Base-by-base conservation (phyloP, 2,797 vertebrate genomes). In the Parotocinclus haroldoi region DNA sequence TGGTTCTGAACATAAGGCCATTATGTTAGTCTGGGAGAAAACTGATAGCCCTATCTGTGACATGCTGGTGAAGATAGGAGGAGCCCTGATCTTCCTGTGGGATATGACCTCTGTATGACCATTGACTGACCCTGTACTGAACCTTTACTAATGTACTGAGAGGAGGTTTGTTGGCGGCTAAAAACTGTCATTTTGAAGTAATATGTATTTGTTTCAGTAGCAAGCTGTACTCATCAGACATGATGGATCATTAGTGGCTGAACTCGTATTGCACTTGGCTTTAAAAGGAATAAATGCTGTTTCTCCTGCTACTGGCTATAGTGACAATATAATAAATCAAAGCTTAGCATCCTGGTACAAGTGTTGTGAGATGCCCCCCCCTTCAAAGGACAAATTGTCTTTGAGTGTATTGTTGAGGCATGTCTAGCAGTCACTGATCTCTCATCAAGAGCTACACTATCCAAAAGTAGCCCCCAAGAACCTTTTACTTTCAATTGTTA, bases 101-200 rank as follows among this genome's bases (percentile, higher is more conserved):
- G 69, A 77, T 76, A 57, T 83, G 84, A 87, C 88, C 88, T 81
- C 80, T 68, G 80, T 78, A 78, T 82, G 83, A 81, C 75, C 86
- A 89, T 89, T 79, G 84, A 88, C 87, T 89, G 89, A 90, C 89
- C 88, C 82, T 77, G 71, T 77, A 78, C 69, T 88, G 87, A 91
- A 87, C 89, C 81, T 78, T 9, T 9, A 19, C 63, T 67, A 68
- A 79, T 76, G 72, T 63, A 80, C 80, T 77, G 68, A 61, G 78
- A 9, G 75, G 86, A 38, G 49, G n/a, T 16, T 12, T 63, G 65
- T 68, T 46, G 42, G 42, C n/a, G 18, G 51, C 38, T 69, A 45
- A 45, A 17, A 44, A 18, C 56, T 69, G 66, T 61, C 69, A 54
- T 37, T 1, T 12, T 10, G 49, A 17, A 59, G 53, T 49, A 14